phyloP scores from a whole-genome alignment of 1,140 invertebrate genomes.

The Aphelinus atriplicis region DNA sequence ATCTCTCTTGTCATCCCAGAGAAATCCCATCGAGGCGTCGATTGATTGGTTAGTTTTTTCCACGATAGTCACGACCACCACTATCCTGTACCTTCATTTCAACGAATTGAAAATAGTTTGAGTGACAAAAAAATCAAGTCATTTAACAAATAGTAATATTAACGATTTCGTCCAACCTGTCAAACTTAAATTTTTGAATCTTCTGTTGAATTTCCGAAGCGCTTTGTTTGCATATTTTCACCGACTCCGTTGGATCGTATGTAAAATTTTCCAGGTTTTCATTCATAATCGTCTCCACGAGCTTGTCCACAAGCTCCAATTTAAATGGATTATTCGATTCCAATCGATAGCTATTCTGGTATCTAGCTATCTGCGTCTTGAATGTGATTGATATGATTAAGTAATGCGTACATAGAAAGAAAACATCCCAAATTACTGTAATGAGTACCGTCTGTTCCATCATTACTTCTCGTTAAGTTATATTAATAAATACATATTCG shows the following conservation, averaged over 20 bases:
- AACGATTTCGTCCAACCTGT: slow-evolving; percentile 56
- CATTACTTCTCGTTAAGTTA: too few species aligned
- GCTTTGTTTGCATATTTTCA: slow-evolving; percentile 58
- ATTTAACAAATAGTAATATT: neutral
- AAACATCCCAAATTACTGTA: too few species aligned
- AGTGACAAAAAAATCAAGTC: too few species aligned
- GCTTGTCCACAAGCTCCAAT: slow-evolving; percentile 62
- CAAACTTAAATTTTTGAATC: slow-evolving; percentile 64
- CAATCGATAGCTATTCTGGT: slow-evolving; percentile 66
- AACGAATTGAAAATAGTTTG: too few species aligned
- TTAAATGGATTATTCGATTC: slow-evolving; percentile 66
- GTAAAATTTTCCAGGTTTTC: slow-evolving; percentile 62
- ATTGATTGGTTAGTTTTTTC: slow-evolving; percentile 59
- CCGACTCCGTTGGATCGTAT: slow-evolving; percentile 60
- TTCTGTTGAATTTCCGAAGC: slow-evolving; percentile 60
- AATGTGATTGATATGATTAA: too few species aligned
- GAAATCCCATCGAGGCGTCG: slow-evolving; percentile 49
- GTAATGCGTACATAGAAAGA: too few species aligned
- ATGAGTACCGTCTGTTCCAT: too few species aligned
- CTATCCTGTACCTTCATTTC: slow-evolving; percentile 54
- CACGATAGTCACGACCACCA: slow-evolving; percentile 54
- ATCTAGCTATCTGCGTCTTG: slow-evolving; percentile 46
- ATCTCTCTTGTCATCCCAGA: slow-evolving; percentile 58
- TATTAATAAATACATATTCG: too few species aligned
- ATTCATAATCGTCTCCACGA: slow-evolving; percentile 60